These are phyloP conservation scores for Camponotus vicinus DNA, from an alignment of 1,140 invertebrate genomes.

Conservation along the genomic window DNA sequence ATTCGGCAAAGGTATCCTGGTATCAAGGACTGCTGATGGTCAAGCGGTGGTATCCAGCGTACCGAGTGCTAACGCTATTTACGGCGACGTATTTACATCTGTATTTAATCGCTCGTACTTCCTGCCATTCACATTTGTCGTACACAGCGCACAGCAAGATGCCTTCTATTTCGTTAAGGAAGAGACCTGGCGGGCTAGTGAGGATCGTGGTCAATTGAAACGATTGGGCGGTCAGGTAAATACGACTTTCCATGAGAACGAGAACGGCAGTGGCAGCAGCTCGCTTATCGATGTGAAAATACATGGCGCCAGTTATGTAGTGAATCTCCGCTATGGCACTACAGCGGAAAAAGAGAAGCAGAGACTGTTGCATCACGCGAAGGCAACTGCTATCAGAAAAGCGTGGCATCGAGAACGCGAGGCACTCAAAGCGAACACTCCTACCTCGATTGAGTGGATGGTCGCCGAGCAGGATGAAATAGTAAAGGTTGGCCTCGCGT, in stretches of 20 bases:
- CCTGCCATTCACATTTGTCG: slow-evolving; percentile 95
- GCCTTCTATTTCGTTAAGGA: slow-evolving; percentile 98
- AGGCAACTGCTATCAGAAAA: slow-evolving; percentile 93
- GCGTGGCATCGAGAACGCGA: slow-evolving; percentile 97
- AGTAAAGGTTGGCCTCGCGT: slow-evolving; percentile 92
- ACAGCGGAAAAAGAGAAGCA: slow-evolving; percentile 95
- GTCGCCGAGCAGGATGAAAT: slow-evolving; percentile 95
- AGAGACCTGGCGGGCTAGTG: slow-evolving; percentile 94
- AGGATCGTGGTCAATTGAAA: slow-evolving; percentile 95
- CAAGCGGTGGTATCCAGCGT: slow-evolving; percentile 95
- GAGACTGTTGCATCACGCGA: slow-evolving; percentile 95
- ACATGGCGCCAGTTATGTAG: slow-evolving; percentile 93
- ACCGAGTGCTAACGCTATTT: slow-evolving; percentile 94
- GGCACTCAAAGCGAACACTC: slow-evolving; percentile 91
- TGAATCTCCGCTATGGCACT: slow-evolving; percentile 95
- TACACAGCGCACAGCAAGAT: slow-evolving; percentile 95
- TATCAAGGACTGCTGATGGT: slow-evolving; percentile 92
- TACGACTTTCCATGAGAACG: slow-evolving; percentile 96
- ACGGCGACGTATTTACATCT: slow-evolving; percentile 96
- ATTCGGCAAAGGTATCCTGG: slow-evolving; percentile 96
- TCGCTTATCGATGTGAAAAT: slow-evolving; percentile 93
- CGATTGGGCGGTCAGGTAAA: slow-evolving; percentile 96
- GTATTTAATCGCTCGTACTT: slow-evolving; percentile 97
- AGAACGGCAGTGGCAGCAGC: slow-evolving; percentile 88
- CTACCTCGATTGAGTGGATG: slow-evolving; percentile 91